Evolutionary conservation across 1,140 invertebrate genomes (phyloP), one percentile per base, ranked within the genome.

Genomic region (Rhynchophorus ferrugineus): DNA sequence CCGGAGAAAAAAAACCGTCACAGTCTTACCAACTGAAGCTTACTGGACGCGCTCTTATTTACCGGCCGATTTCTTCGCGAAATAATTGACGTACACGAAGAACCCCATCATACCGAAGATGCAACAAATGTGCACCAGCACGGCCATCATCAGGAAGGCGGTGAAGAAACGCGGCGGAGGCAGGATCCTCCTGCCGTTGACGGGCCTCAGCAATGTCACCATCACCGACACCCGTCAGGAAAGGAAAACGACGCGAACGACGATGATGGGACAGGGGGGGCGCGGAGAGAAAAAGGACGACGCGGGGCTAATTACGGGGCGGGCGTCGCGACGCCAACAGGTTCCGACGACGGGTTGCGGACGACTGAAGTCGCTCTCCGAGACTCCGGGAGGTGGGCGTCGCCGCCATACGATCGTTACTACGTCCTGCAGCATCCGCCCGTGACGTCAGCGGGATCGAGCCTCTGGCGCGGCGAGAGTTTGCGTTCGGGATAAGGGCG

Each of bases 321-420:
- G n/a, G n/a, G n/a, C n/a, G n/a, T n/a, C n/a, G n/a, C n/a, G n/a
- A n/a, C n/a, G n/a, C n/a, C n/a, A n/a, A n/a, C n/a, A n/a, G n/a
- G n/a, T n/a, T n/a, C n/a, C n/a, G n/a, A n/a, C n/a, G n/a, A n/a
- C n/a, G n/a, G n/a, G n/a, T n/a, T n/a, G n/a, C n/a, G n/a, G n/a
- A n/a, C n/a, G n/a, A n/a, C n/a, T n/a, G n/a, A n/a, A n/a, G n/a
- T n/a, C n/a, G n/a, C n/a, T n/a, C n/a, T n/a, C n/a, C n/a, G n/a
- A n/a, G n/a, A n/a, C n/a, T n/a, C n/a, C n/a, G n/a, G n/a, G 9
- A 13, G 19, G 50, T 45, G 50, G 50, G 44, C 50, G 50, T 52
- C 42, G 50, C 50, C 50, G 22, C 37, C 34, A 44, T 21, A 52
- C 50, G 50, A 52, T 52, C 50, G 50, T 52, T 52, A 52, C 50